Evolutionary conservation across 2,888 invertebrate genomes (phyloP).

Genomic region (Scrobipalpa atriplicella): DNA sequence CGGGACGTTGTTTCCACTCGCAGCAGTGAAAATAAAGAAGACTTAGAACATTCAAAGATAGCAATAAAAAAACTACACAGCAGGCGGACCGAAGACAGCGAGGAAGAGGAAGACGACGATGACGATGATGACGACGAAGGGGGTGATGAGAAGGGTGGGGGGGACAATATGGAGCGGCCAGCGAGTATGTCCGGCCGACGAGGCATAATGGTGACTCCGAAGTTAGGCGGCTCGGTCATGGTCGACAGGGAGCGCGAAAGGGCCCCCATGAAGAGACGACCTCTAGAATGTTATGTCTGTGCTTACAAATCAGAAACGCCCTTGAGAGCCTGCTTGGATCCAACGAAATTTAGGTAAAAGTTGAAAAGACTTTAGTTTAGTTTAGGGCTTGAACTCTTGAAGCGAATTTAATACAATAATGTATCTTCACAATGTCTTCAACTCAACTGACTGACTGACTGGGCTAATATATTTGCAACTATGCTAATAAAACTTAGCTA

Average conservation of each 20-base stretch:
- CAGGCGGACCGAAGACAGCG: slow-evolving; percentile 41
- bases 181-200: slow-evolving; percentile 33
- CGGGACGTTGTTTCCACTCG: slow-evolving; percentile 8
- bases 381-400: not conserved
- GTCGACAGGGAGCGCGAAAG: slow-evolving; percentile 41
- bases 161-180: slow-evolving; percentile 42
- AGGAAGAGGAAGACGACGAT: slow-evolving; percentile 55
- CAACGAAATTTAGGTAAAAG: slow-evolving; percentile 66
- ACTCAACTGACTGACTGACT: too few relatives aligned
- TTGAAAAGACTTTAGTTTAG: not conserved
- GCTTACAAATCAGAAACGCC: slow-evolving; percentile 66
- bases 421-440: too few relatives aligned
- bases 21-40: slow-evolving; percentile 20
- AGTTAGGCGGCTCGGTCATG: slow-evolving; percentile 18
- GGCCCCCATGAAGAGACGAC: slow-evolving; percentile 47
- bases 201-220: slow-evolving; percentile 15
- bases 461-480: too few relatives aligned
- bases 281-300: slow-evolving; percentile 72
- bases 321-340: slow-evolving; percentile 67
- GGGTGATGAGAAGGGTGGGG: slow-evolving; percentile 27
- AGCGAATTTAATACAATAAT: too few relatives aligned
- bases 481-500: too few relatives aligned
- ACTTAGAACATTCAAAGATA: not conserved
- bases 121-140: slow-evolving; percentile 62
- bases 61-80: not conserved